These are phyloP conservation scores for Loripinus fragilis DNA, from an alignment of 2,888 invertebrate genomes.

Conservation along the genomic window DNA sequence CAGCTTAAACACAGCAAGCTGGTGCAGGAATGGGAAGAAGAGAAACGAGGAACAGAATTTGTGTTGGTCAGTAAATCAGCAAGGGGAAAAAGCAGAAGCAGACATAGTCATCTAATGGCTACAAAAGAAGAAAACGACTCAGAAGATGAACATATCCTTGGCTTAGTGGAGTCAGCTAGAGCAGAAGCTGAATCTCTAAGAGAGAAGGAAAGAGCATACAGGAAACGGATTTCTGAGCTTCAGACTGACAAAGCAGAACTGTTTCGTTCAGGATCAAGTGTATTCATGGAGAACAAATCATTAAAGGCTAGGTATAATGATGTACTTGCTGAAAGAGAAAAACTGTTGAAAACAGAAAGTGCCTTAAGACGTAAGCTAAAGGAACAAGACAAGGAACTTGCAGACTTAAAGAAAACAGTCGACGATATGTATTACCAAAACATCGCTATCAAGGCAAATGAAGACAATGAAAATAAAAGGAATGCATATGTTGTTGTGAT, in stretches of 20 bases:
- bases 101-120: conserved; percentile 2
- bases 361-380: conserved; percentile 46
- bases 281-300: conserved; percentile 54
- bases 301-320: conserved; percentile 46
- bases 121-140: conserved; percentile 50
- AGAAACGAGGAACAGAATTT: conserved; percentile 54
- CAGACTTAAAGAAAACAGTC: conserved; percentile 53
- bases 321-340: conserved; percentile 38
- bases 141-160: conserved; percentile 55
- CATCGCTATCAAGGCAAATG: conserved; percentile 46
- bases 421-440: conserved; percentile 60
- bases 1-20: conserved; percentile 41
- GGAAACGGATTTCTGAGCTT: conserved; percentile 47
- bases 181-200: conserved; percentile 43
- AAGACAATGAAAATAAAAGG: conserved; percentile 45
- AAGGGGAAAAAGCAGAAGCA: conserved; percentile 6
- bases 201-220: conserved; percentile 42
- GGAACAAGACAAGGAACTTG: conserved; percentile 50
- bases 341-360: conserved; percentile 42
- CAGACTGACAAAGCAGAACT: conserved; percentile 57
- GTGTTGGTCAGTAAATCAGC: conserved; percentile 55
- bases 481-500: conserved; percentile 55
- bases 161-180: conserved; percentile 48
- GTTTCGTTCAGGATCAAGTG: conserved; percentile 53
- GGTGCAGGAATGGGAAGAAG: conserved; percentile 51